These are phyloP conservation scores for Cherax destructor DNA, from an alignment of 1,140 invertebrate species.

Conservation along the genomic window DNA sequence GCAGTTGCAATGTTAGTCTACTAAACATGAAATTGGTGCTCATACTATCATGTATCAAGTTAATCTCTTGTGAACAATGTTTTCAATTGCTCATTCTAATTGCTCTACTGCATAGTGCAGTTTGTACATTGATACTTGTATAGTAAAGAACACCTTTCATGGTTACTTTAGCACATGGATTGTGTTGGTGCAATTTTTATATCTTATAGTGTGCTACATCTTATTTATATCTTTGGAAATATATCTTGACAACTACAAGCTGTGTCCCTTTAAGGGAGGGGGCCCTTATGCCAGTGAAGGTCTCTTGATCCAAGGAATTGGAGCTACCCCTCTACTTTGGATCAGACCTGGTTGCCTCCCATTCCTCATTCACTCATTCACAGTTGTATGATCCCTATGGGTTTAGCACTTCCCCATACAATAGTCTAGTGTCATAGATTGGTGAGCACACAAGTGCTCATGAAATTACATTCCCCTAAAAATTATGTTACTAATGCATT, in stretches of 20 bases:
- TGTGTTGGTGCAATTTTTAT: background rate
- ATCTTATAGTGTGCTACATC: background rate
- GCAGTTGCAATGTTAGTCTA: background rate
- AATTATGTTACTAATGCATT: background rate
- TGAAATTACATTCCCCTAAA: background rate
- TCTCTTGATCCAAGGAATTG: too few relatives aligned
- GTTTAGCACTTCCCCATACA: too few relatives aligned
- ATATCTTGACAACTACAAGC: background rate
- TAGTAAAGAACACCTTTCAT: background rate
- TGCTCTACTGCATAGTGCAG: background rate
- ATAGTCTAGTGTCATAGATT: too few relatives aligned
- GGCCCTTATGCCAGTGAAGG: background rate
- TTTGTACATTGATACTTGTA: background rate
- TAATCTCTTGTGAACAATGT: background rate
- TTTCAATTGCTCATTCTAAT: background rate
- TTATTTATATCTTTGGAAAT: background rate
- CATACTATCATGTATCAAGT: background rate
- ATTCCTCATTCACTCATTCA: too few relatives aligned
- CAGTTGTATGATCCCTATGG: too few relatives aligned
- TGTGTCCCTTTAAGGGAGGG: background rate
- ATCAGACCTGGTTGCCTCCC: too few relatives aligned
- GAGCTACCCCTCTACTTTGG: too few relatives aligned
- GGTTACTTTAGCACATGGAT: background rate
- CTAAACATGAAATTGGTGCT: background rate
- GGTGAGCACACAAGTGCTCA: background rate